Evolutionary conservation across 2,888 invertebrate species (phyloP).

Genomic region (Eurytoma californica): DNA sequence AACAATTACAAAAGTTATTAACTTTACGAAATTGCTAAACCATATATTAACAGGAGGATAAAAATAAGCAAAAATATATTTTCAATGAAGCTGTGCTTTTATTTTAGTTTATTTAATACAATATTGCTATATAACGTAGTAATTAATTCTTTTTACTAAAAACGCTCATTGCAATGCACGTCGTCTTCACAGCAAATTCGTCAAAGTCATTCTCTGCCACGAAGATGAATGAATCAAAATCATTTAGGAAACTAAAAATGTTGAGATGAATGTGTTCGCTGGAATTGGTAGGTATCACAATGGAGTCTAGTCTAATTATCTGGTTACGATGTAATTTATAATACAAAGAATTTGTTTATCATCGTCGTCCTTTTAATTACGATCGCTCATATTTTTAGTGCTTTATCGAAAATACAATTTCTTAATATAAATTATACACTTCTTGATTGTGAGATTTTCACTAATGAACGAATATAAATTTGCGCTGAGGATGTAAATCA

Average conservation of each 20-base stretch:
- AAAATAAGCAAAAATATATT: neutral
- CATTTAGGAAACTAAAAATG: conserved; percentile 35
- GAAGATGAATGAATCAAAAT: conserved; percentile 30
- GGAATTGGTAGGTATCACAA: conserved; percentile 45
- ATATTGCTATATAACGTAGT: conserved; percentile 5
- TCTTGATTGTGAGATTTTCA: neutral
- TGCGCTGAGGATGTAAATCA: too few relatives aligned
- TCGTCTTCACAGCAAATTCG: neutral
- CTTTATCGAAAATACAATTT: conserved; percentile 19
- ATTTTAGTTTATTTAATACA: conserved; percentile 16
- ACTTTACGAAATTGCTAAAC: too few relatives aligned
- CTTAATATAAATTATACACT: neutral
- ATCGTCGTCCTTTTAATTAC: conserved; percentile 52
- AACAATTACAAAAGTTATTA: too few relatives aligned
- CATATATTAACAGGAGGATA: too few relatives aligned
- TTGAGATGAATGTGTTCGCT: conserved; percentile 37
- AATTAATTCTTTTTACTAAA: conserved; percentile 11
- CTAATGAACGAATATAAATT: neutral
- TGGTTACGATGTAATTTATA: conserved; percentile 58
- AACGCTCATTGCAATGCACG: conserved; percentile 12
- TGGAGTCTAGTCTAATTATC: conserved; percentile 49
- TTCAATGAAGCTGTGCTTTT: conserved; percentile 16
- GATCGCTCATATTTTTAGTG: conserved; percentile 15
- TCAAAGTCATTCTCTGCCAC: conserved; percentile 10
- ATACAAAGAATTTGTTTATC: conserved; percentile 60